Evolutionary conservation across 2,113 vertebrate genomes (phyloP), one percentile per base, ranked within the genome.

Genomic region (Thinocorus orbignyianus): DNA sequence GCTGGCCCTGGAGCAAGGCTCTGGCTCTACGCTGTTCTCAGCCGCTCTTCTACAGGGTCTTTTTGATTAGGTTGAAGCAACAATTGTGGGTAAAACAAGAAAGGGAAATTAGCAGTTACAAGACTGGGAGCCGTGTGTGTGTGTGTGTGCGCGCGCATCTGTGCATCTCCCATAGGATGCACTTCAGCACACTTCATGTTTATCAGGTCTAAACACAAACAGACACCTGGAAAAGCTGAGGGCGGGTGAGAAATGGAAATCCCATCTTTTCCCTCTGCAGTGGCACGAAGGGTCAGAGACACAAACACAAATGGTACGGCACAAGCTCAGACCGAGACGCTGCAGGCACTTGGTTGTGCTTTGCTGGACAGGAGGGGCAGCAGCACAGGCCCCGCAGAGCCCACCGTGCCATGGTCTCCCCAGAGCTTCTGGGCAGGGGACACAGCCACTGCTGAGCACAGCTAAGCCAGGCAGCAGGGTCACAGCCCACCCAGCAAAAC

Each of bases 331-430:
- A 28, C 28, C 42, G 23, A 54, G 37, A 3, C 11, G 46, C 68
- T n/a, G 4, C 0, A 5, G 69, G 65, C 39, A 17, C 24, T 42
- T 1, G 9, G 65, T 17, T 13, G 2, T 37, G 18, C 23, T 6
- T 57, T 41, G 35, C 22, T 41, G 91, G 48, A 2, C 68, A 23
- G 35, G 46, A 41, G 8, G 19, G 68, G 61, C 58, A 81, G 65
- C 81, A 26, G 46, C 58, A 7, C 8, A 9, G 33, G 37, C 2
- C 3, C 74, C 10, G 51, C 68, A 33, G 35, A 42, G 83, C 52
- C 31, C 31, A 4, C 0, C 2, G 46, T 17, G 15, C 5, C 18
- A 4, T 42, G 28, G 9, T 4, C 11, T 28, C 13, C 12, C 52
- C 22, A 31, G 19, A 69, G 9, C 57, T 52, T 3, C 37, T 20